Base-by-base conservation (phyloP, 2,888 invertebrate species). In the Cybosia mesomella region DNA sequence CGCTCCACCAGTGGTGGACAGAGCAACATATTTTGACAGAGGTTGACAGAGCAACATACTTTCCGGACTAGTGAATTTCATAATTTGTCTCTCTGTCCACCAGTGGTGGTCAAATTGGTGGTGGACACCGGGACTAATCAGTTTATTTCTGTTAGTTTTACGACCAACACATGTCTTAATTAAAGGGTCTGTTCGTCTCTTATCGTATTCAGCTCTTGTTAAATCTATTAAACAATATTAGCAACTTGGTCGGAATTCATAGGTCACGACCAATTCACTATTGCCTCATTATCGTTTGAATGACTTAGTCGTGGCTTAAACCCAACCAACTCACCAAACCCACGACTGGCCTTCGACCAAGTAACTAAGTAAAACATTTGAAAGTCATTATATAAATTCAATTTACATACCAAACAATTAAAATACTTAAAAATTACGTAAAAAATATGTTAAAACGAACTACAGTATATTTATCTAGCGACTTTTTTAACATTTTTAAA, bases 401-500 rank as follows among this genome's bases (percentile, higher is more conserved):
- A 66, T 60, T 7, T 39, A 64, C 67, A 71, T n/a, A 74, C 68
- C 61, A 58, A 58, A 76, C 67, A 67, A 55, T 75, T 69, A 68
- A 68, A 68, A 67, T 70, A 72, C 74, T 74, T 72, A 75, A 67
- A 28, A 75, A 59, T 64, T 74, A 79, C 57, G 80, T 71, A 80
- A 73, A 74, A 76, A 78, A 76, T 74, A 80, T 72, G 73, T 60
- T 49, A 63, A 73, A 74, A 74, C 62, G 71, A 73, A 68, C 68
- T 79, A 77, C 66, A 70, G 67, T 77, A 77, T 68, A 73, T 64
- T 76, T 67, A 63, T 62, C 79, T 79, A 79, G 77, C 79, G 77
- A 69, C 8, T 49, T 66, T 32, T 66, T 68, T 67, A 72, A 79
- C 72, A 76, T 72, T 79, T 73, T 79, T 75, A 68, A 75, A 79